Percentiles rank a stretch among this genome's conserved stretches.
These are phyloP conservation scores for Bathybates hornii DNA, from an alignment of 2,113 vertebrate genomes.

Conservation along the genomic window DNA sequence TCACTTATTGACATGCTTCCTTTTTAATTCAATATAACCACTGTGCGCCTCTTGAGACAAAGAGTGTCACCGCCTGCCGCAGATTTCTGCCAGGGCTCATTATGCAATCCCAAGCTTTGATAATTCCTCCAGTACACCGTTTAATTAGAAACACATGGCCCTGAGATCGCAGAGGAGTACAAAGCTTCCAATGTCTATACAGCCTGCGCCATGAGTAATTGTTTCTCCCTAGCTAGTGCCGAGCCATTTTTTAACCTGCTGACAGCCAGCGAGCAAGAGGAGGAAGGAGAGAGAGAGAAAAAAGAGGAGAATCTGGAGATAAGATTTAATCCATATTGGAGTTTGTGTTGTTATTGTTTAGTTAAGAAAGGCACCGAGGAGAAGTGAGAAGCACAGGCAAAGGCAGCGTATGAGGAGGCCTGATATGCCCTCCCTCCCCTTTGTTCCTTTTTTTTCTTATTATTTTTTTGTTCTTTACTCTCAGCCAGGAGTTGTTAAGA, in stretches of 20 bases:
- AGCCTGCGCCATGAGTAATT: constrained; percentile 62
- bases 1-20: constrained; percentile 24
- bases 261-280: constrained; percentile 50
- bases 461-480: neutral
- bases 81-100: constrained; percentile 47
- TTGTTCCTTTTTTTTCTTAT: neutral
- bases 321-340: neutral
- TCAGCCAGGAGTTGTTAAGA: constrained; percentile 33
- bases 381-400: neutral
- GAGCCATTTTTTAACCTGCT: constrained; percentile 66
- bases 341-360: neutral
- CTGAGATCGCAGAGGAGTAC: constrained; percentile 43
- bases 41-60: constrained; percentile 40
- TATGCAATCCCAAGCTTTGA: constrained; percentile 62
- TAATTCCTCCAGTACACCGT: constrained; percentile 56
- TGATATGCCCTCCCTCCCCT: neutral
- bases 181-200: constrained; percentile 50
- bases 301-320: neutral
- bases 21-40: constrained; percentile 38
- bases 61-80: constrained; percentile 37
- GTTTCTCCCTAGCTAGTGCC: constrained; percentile 53
- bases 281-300: neutral
- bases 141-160: constrained; percentile 67
- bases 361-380: neutral
- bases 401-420: neutral